These are phyloP conservation scores for Byasa hedistus DNA, from an alignment of 2,888 invertebrate species.

Conservation along the genomic window DNA sequence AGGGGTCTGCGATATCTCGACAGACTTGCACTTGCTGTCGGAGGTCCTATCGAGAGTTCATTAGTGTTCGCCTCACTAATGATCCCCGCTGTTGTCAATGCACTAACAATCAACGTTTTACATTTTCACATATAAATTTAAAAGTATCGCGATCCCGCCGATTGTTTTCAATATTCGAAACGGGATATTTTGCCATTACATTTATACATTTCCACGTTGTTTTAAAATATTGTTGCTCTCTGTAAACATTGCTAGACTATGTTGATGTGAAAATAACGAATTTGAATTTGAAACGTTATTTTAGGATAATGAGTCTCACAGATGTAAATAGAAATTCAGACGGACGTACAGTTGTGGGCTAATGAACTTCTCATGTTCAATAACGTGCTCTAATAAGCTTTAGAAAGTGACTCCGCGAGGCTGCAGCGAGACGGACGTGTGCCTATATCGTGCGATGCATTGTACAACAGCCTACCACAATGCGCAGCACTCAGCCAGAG, in stretches of 20 bases:
- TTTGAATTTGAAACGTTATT: not conserved
- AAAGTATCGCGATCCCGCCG: conserved; percentile 1
- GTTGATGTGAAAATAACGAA: not conserved
- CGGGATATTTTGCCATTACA: not conserved
- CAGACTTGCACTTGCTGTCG: conserved; percentile 41
- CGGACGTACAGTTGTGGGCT: conserved; percentile 3
- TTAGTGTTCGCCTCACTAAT: conserved; percentile 71
- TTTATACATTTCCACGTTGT: not conserved
- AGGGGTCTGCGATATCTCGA: conserved; percentile 34
- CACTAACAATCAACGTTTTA: conserved; percentile 19
- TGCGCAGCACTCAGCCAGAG: conserved; percentile 77
- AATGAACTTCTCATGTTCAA: conserved; percentile 19
- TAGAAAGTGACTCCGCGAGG: conserved; percentile 26
- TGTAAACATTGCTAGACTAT: not conserved
- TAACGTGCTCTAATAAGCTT: conserved; percentile 38
- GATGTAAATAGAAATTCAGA: not conserved
- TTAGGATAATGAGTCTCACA: not conserved
- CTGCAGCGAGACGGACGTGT: conserved; percentile 33
- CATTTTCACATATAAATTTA: conserved; percentile 11
- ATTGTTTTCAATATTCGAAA: not conserved
- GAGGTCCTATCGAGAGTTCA: conserved; percentile 58
- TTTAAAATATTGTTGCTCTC: not conserved
- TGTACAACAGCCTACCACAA: conserved; percentile 72
- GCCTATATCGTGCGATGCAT: conserved; percentile 55
- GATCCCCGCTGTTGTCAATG: conserved; percentile 46